phyloP scores from a whole-genome alignment of 2,113 vertebrate genomes.

The Alethe diademata region DNA sequence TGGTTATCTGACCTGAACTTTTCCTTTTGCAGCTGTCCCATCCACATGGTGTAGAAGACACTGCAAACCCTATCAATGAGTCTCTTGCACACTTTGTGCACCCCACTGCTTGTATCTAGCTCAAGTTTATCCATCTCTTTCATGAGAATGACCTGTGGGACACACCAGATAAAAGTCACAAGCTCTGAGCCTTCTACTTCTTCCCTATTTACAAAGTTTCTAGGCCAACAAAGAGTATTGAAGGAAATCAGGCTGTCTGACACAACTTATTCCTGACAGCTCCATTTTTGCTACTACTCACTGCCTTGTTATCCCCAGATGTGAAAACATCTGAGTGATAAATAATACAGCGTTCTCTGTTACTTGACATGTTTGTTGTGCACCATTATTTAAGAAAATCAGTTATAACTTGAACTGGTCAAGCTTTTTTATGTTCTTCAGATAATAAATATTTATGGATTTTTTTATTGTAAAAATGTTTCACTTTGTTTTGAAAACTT shows the following conservation, averaged over 20 bases:
- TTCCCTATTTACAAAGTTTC: neutral
- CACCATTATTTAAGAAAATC: neutral
- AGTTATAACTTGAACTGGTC: neutral
- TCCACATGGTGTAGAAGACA: neutral
- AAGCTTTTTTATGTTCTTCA: neutral
- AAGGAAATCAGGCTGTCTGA: neutral
- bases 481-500: neutral
- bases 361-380: neutral
- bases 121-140: neutral
- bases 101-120: neutral
- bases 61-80: neutral
- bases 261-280: neutral
- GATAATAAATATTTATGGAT: neutral
- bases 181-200: neutral
- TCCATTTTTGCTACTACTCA: neutral
- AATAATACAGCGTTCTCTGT: neutral
- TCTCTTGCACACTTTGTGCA: neutral
- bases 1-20: neutral
- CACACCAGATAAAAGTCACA: neutral
- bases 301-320: neutral
- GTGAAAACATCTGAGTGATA: neutral
- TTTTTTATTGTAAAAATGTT: neutral
- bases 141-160: neutral
- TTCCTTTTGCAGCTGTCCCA: neutral
- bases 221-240: neutral